Evolutionary conservation across 35 echinoderm and acorn worm species (phyloP).

Genomic region (Patiria miniata): DNA sequence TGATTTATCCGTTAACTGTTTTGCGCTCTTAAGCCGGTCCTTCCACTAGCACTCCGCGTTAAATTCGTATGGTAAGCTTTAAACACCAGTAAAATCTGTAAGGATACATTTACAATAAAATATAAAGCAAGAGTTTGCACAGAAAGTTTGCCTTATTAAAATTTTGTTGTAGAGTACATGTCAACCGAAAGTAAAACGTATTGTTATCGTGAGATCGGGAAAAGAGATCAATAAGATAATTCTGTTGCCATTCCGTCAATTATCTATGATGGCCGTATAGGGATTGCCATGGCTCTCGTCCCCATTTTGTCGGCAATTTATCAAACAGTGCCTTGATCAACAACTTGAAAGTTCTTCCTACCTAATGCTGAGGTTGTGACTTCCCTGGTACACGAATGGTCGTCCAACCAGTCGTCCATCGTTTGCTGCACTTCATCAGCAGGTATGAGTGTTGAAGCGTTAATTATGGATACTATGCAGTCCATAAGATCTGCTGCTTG

Average conservation of each 20-base stretch:
- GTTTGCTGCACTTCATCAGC: background rate
- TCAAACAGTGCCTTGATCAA: no score
- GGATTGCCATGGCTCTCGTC: no score
- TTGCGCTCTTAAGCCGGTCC: background rate
- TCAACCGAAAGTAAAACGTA: no score
- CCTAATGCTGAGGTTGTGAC: slow-evolving; percentile 3
- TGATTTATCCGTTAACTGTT: background rate
- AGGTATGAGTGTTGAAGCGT: background rate
- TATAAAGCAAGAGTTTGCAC: no score
- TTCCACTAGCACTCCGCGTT: background rate
- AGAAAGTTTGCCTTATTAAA: background rate
- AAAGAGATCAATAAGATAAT: no score
- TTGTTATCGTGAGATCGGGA: no score
- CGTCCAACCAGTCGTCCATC: slow-evolving; percentile 12
- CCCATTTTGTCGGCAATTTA: no score
- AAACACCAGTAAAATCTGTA: no score
- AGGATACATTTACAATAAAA: no score
- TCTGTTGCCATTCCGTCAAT: no score
- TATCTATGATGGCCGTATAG: no score
- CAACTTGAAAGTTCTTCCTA: background rate
- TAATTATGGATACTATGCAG: background rate
- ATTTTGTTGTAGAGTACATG: background rate
- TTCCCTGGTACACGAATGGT: slow-evolving; percentile 19
- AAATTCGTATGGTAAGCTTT: background rate
- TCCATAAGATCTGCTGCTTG: background rate